Base-by-base conservation (phyloP, 2,888 invertebrate species). In the Epirrhoe alternata region DNA sequence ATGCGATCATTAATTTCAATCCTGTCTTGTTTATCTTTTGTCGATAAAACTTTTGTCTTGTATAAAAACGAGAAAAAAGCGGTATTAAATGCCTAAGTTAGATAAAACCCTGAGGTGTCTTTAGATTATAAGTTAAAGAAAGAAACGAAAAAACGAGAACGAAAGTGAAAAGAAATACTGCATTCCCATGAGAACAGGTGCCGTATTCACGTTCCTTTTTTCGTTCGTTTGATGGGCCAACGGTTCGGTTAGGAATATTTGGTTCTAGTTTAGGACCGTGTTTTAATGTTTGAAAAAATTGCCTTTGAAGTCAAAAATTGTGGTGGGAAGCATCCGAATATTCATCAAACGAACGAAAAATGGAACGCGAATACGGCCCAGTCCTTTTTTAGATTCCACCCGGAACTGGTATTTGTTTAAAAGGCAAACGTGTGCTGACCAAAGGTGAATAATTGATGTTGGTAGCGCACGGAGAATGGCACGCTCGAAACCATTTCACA, bases 371-470 rank as follows among this genome's bases (percentile, higher is more conserved):
- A 24, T 24, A 24, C 24, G 24, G 1, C 3, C 24, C 24, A 24
- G 24, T 24, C 24, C 24, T 24, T 24, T 24, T 24, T 24, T 24
- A 24, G 24, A 24, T 24, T 42, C 38, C 38, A 12, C 12, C 38
- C 38, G 38, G 10, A 42, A 42, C 38, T 10, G 38, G 38, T 12
- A 42, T 42, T 42, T 42, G 5, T 42, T 42, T 42, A 42, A 42
- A 42, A 42, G 38, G 38, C 38, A 42, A 42, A 42, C 12, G 38
- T 62, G 55, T 56, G 33, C 62, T 54, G 64, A 58, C 64, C 61
- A 14, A 61, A 54, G 76, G 75, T 85, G 78, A 87, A 88, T 88
- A 86, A 88, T 85, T 85, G 78, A 88, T 87, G 80, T 74, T 75
- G 75, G 72, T 73, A 59, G 73, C 75, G 72, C 84, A 83, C 83